Evolutionary conservation across 2,113 vertebrate genomes (phyloP), one percentile per base, ranked within the genome.

Genomic region (Uria aalge): DNA sequence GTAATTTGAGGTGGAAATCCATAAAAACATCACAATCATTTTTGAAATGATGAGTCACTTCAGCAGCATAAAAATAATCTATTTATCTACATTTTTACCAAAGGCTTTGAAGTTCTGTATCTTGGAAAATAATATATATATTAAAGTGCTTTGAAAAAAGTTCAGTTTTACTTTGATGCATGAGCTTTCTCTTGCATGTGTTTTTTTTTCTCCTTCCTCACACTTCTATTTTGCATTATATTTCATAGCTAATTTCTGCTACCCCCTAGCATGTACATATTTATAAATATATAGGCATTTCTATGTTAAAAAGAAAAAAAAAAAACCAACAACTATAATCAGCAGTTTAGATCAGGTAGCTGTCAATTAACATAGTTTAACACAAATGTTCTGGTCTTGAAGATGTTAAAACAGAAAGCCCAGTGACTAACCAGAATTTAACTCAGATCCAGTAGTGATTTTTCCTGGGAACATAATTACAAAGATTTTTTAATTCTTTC

Each of bases 61-160:
- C 52, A 85, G 60, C 80, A 92, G 63, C 78, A 79, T 84, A 94
- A 96, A 92, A 91, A 84, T 87, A 94, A 75, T 96, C 36, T 76
- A 67, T 96, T 94, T 92, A 97, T 97, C 83, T 91, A 73, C 60
- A 92, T 72, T 92, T 94, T 92, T 88, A 91, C 50, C 53, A 86
- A 94, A 93, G 45, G 8, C 82, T 92, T 97, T 96, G 87, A 97
- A 96, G 93, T 94, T 67, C 41, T 66, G 7, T 74, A 75, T 82
- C 92, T 96, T 45, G 6, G 56, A 82, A 92, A 96, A 84, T 78
- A 43, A 90, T 80, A 74, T 69, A 63, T 93, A 85, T 87, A 89
- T 64, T 87, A 53, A 82, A 88, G 64, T 87, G 29, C 68, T 88
- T 63, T 96, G 73, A 88, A 92, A 96, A 82, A 78, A 64, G 29